Conservation (phyloP, 2,113 vertebrate species). For the Nycticryphes semicollaris region DNA sequence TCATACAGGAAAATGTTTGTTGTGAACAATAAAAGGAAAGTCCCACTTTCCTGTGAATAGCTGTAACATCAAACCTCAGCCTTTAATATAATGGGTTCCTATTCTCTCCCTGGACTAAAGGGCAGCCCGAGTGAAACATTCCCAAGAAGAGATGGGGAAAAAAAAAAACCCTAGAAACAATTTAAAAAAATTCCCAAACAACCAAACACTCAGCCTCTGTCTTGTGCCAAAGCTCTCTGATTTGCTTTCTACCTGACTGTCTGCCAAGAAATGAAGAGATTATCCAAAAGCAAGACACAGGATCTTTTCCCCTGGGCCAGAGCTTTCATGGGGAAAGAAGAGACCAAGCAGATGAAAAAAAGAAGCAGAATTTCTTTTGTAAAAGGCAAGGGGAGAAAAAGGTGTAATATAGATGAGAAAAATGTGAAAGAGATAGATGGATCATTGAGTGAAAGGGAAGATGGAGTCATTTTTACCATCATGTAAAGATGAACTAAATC, state of each 20-base stretch:
- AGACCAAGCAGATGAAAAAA: neutral
- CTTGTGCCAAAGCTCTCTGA: neutral
- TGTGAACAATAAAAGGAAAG: slow-evolving; percentile 62
- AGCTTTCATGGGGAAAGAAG: neutral
- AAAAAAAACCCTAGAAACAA: slow-evolving; percentile 23
- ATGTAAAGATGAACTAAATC: neutral
- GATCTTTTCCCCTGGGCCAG: neutral
- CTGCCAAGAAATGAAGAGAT: slow-evolving; percentile 13
- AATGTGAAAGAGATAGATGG: neutral
- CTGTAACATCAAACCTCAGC: slow-evolving; percentile 26
- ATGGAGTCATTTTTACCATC: neutral
- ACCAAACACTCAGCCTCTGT: neutral
- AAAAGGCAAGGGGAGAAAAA: neutral
- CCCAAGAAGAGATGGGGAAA: neutral
- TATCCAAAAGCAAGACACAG: slow-evolving; percentile 1
- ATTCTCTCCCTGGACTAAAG: neutral
- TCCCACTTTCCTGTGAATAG: slow-evolving; percentile 7
- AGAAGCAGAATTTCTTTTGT: neutral
- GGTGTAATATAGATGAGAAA: neutral
- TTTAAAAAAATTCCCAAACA: neutral
- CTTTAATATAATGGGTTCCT: slow-evolving; percentile 6
- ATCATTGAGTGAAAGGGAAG: neutral
- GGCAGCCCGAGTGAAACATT: slow-evolving; percentile 5
- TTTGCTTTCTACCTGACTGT: slow-evolving; percentile 6
- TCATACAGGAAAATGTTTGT: slow-evolving; percentile 35